These are phyloP conservation scores for Dynastes tityus DNA, from an alignment of 2,888 invertebrate species.

Conservation along the genomic window DNA sequence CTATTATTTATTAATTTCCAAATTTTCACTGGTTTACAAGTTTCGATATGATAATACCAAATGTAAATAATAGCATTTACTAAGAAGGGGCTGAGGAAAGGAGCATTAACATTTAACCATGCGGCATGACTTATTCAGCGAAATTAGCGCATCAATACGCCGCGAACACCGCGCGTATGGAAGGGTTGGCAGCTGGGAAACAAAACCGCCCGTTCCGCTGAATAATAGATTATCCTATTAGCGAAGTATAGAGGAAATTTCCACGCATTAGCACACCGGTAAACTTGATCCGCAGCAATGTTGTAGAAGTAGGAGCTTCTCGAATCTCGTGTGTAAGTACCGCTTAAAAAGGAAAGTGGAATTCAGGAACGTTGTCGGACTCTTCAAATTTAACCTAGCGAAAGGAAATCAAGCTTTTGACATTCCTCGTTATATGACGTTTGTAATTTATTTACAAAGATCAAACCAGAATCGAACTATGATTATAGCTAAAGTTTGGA, in stretches of 20 bases:
- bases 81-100: too few species aligned
- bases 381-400: too few species aligned
- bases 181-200: constrained; percentile 2
- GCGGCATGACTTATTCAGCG: background rate
- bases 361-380: background rate
- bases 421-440: too few species aligned
- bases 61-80: too few species aligned
- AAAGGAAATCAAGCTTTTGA: too few species aligned
- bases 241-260: background rate
- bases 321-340: background rate
- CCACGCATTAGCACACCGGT: constrained; percentile 21
- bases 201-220: constrained; percentile 26
- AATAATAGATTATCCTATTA: constrained; percentile 37
- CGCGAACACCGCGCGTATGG: background rate
- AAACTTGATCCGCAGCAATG: background rate
- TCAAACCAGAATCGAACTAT: too few species aligned
- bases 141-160: constrained; percentile 13
- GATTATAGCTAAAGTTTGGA: too few species aligned
- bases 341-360: background rate
- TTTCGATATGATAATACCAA: too few species aligned
- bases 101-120: constrained; percentile 2
- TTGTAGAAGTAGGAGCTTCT: background rate
- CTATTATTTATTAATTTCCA: too few species aligned
- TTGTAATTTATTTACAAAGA: too few species aligned
- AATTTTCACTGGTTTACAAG: too few species aligned